A percentile compares a stretch with the other conserved stretches of the same genome.
Conservation (phyloP, 2,797 vertebrate species). For the Anguilla marmorata region DNA sequence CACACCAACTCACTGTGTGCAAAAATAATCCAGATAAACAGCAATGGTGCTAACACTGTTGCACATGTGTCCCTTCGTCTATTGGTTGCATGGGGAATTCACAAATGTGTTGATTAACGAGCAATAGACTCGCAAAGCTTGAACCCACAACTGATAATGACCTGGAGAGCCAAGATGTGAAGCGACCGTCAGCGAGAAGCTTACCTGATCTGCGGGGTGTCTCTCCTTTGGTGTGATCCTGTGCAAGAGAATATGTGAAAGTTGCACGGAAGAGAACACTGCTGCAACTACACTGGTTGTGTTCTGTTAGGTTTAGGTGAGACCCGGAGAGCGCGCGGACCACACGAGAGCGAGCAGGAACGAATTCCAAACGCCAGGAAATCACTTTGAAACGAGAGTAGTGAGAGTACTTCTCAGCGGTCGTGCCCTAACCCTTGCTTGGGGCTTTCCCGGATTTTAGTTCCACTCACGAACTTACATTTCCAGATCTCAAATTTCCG, state of each 20-base stretch:
- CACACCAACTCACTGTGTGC: not conserved
- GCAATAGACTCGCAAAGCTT: not conserved
- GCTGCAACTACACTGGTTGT: not conserved
- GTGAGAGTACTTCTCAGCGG: conserved; percentile 36
- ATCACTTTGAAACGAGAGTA: conserved; percentile 49
- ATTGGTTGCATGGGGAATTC: not conserved
- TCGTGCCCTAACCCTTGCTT: conserved; percentile 15
- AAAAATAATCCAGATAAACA: not conserved
- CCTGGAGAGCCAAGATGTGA: not conserved
- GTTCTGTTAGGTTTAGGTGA: conserved; percentile 27
- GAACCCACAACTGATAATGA: not conserved
- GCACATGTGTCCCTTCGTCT: not conserved
- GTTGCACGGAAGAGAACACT: conserved; percentile 61
- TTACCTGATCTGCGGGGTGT: conserved; percentile 62
- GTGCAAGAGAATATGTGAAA: conserved; percentile 58
- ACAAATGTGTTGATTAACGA: not conserved
- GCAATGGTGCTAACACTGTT: not conserved
- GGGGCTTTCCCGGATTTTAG: conserved; percentile 26
- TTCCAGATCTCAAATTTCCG: conserved; percentile 54
- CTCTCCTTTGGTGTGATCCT: conserved; percentile 2
- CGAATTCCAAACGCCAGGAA: conserved; percentile 46
- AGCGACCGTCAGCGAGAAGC: conserved; percentile 17
- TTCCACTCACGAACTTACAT: conserved; percentile 42
- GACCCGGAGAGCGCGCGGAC: conserved; percentile 37
- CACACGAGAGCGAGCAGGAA: conserved; percentile 40